Evolutionary conservation across 1,140 invertebrate genomes (phyloP).

Genomic region (Aphelinus certus): DNA sequence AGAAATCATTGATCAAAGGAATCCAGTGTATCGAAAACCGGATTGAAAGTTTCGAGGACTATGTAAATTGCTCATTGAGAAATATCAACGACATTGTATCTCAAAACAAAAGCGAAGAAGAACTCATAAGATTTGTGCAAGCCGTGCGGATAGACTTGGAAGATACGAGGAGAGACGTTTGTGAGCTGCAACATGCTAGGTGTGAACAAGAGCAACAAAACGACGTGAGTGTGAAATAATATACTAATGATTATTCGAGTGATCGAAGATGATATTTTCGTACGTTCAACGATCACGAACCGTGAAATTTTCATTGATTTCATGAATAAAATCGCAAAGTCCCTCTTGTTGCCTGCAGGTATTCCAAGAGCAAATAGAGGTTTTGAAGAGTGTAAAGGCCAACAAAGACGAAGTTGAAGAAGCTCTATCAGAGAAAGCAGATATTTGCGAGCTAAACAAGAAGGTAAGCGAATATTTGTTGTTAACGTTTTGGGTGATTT

Average conservation of each 20-base stretch:
- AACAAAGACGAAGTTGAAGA: constrained; percentile 75
- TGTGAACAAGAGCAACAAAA: constrained; percentile 34
- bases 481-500: not conserved
- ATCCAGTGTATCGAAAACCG: constrained; percentile 17
- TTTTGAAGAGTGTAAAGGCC: constrained; percentile 69
- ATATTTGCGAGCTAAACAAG: constrained; percentile 70
- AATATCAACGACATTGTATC: constrained; percentile 20
- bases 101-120: constrained; percentile 26
- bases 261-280: too few species aligned
- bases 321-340: too few species aligned
- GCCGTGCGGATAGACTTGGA: constrained; percentile 57
- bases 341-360: constrained; percentile 34
- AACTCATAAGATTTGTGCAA: constrained; percentile 54
- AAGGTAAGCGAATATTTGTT: constrained; percentile 60
- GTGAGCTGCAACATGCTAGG: not conserved
- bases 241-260: too few species aligned
- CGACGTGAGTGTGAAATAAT: constrained; percentile 28
- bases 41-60: constrained; percentile 19
- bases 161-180: constrained; percentile 15
- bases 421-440: constrained; percentile 76
- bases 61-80: constrained; percentile 18
- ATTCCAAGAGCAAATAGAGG: constrained; percentile 66
- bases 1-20: not conserved
- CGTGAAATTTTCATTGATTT: too few species aligned
- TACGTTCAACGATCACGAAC: too few species aligned